These are phyloP conservation scores for Hymenochirus boettgeri DNA, from an alignment of 2,113 vertebrate genomes.

Conservation along the genomic window DNA sequence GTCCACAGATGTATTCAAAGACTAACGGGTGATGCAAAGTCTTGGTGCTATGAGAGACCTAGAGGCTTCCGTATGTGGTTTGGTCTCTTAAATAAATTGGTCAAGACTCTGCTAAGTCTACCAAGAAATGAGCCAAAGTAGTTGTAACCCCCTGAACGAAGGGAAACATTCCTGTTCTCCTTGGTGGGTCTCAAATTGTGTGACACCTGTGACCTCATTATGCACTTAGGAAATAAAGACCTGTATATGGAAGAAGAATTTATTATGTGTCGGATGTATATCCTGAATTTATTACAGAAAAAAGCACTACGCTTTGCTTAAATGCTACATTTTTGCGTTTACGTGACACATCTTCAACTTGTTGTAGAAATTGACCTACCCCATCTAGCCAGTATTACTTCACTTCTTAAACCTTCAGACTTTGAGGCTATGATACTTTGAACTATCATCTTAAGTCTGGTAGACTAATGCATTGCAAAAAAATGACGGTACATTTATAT, in stretches of 20 bases:
- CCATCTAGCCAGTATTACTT: too few relatives aligned
- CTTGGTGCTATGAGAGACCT: slow-evolving; percentile 39
- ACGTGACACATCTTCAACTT: slow-evolving; percentile 13
- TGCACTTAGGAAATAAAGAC: slow-evolving; percentile 22
- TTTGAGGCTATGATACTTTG: too few relatives aligned
- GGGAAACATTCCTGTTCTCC: slow-evolving; percentile 8
- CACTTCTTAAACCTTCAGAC: too few relatives aligned
- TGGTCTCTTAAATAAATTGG: slow-evolving; percentile 6
- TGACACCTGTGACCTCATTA: slow-evolving; percentile 4
- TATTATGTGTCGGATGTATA: neutral
- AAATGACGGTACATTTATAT: too few relatives aligned
- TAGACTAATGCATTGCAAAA: too few relatives aligned
- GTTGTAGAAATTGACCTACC: neutral
- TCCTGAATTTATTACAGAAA: too few relatives aligned
- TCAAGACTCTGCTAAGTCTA: slow-evolving; percentile 31
- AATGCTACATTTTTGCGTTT: slow-evolving; percentile 10
- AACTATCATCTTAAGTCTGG: too few relatives aligned
- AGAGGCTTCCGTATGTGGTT: neutral
- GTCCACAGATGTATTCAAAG: neutral
- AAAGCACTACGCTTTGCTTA: neutral
- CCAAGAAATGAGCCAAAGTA: too few relatives aligned
- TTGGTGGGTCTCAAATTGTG: neutral
- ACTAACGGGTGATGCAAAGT: slow-evolving; percentile 8
- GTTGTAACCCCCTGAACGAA: slow-evolving; percentile 1
- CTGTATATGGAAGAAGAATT: neutral